phyloP scores from a whole-genome alignment of 2,113 vertebrate species.

The Spheniscus mendiculus region DNA sequence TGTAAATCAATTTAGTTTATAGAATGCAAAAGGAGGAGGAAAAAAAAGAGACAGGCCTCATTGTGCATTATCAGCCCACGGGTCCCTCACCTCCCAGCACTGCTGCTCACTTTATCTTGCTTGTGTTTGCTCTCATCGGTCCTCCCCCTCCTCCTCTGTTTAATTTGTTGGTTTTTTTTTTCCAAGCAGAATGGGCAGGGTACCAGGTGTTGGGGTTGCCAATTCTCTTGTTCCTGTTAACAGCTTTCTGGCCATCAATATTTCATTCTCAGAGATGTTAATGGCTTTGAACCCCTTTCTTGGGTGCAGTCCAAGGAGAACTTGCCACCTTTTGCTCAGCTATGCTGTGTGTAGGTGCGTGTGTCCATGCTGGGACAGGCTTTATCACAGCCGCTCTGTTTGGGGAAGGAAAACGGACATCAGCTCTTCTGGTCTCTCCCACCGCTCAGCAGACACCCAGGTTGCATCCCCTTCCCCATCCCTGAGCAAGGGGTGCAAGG shows the following conservation, averaged over 20 bases:
- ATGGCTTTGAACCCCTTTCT: not conserved
- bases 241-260: constrained; percentile 8
- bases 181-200: not conserved
- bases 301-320: not conserved
- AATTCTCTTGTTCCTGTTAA: not conserved
- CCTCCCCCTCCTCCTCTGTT: not conserved
- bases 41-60: not conserved
- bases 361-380: not conserved
- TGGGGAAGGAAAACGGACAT: accelerated
- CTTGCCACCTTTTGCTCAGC: not conserved
- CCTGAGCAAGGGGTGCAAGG: not conserved
- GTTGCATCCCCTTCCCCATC: not conserved
- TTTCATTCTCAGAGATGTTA: not conserved
- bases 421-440: not conserved
- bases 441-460: accelerated
- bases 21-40: not conserved
- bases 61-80: not conserved
- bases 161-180: not conserved
- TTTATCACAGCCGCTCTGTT: not conserved
- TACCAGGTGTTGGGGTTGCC: not conserved
- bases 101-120: not conserved
- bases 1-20: not conserved
- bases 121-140: accelerated
- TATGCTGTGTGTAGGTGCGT: accelerated
- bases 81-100: not conserved